Evolutionary conservation across 2,888 invertebrate genomes (phyloP).

Genomic region (Chrysolina americana): DNA sequence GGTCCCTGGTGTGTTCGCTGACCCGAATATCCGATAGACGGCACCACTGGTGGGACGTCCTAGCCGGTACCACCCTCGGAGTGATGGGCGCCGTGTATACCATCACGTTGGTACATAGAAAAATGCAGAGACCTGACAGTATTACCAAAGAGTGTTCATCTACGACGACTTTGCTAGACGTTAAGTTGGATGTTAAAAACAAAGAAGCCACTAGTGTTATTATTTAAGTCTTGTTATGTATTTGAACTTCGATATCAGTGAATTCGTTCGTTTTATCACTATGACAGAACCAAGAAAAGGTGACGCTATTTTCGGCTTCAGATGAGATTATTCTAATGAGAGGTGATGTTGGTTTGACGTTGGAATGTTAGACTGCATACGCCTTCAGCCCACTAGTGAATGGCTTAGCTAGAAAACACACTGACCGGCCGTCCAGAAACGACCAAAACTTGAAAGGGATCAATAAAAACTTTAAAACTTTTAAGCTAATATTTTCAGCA

Average conservation of each 20-base stretch:
- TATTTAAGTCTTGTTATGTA: conserved; percentile 53
- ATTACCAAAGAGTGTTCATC: conserved; percentile 58
- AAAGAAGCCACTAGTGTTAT: conserved; percentile 67
- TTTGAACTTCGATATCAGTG: background rate
- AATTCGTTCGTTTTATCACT: background rate
- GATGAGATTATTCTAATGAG: background rate
- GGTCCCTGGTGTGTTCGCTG: conserved; percentile 78
- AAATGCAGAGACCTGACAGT: conserved; percentile 31
- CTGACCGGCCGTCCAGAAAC: too few relatives aligned
- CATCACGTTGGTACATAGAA: conserved; percentile 66
- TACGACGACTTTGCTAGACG: conserved; percentile 65
- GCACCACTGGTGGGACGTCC: conserved; percentile 88
- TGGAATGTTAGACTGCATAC: background rate
- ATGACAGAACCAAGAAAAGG: background rate
- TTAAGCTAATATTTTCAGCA: too few relatives aligned
- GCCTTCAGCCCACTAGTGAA: background rate
- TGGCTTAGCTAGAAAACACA: too few relatives aligned
- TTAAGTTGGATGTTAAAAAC: conserved; percentile 60
- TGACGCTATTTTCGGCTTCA: conserved; percentile 14
- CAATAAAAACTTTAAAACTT: too few relatives aligned
- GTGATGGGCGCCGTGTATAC: conserved; percentile 74
- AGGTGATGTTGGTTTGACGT: background rate
- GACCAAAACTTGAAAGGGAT: too few relatives aligned
- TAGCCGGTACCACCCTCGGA: conserved; percentile 77
- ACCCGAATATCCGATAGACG: conserved; percentile 81